Evolutionary conservation across 2,797 vertebrate species (phyloP).

Genomic region (Pseudochirops cupreus): DNA sequence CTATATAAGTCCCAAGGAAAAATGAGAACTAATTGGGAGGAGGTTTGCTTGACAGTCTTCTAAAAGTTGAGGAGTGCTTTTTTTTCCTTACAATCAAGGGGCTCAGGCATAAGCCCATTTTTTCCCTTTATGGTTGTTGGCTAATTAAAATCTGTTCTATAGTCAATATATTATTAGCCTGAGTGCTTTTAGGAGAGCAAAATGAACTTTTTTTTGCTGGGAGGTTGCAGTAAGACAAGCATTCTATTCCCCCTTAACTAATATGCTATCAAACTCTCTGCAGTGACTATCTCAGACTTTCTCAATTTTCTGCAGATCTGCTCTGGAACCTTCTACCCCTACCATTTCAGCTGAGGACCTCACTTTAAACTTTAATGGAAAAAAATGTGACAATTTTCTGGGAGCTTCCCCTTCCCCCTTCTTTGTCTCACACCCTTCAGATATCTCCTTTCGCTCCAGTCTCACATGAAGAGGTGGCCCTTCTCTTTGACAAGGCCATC

Average conservation of each 20-base stretch:
- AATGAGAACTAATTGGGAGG: neutral
- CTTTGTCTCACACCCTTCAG: neutral
- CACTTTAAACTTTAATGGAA: neutral
- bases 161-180: neutral
- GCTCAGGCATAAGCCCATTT: neutral
- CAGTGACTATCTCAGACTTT: neutral
- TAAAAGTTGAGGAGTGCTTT: neutral
- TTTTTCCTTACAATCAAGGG: neutral
- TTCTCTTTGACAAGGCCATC: neutral
- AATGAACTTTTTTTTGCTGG: neutral
- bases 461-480: neutral
- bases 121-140: neutral
- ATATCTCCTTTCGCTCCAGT: neutral
- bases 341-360: neutral
- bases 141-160: neutral
- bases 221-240: neutral
- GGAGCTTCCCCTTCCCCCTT: neutral
- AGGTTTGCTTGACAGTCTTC: neutral
- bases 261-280: neutral
- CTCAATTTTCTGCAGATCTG: neutral
- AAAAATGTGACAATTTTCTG: neutral
- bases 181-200: neutral
- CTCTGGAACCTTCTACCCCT: neutral
- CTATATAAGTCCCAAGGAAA: neutral
- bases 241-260: neutral